Base-by-base conservation (phyloP, 2,888 invertebrate genomes). In the Bombyx huttoni region DNA sequence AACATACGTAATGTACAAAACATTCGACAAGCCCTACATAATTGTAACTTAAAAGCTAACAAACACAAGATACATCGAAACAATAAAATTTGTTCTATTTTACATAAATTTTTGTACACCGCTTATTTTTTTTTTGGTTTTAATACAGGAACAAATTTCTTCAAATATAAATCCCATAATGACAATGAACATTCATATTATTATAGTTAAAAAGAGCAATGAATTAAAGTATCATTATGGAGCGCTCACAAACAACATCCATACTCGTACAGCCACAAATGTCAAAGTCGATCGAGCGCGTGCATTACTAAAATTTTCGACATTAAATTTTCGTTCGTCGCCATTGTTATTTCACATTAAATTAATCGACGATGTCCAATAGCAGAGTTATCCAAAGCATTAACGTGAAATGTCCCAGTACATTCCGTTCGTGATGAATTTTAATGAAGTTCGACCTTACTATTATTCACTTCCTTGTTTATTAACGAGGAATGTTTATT, bases 121-220 rank as follows among this genome's bases (percentile, higher is more conserved):
- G 65, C 59, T 55, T 62, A 64, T 66, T 68, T 24, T 24, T n/a
- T 24, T 24, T 66, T 75, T 76, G 74, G 74, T 73, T 69, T 67
- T 69, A 58, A 56, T 65, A 63, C 61, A 77, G 75, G 75, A 75
- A 75, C 76, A 52, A 47, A 40, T 40, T 40, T 40, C 40, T 10
- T 40, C 12, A 24, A 24, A 24, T 24, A 24, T 24, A 12, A 40
- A 10, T 40, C 12, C 2, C 7, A 40, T 3, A 40, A 40, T 10
- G 40, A 40, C 40, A 40, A 12, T 40, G 40, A 40, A 40, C 40
- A 40, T 40, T 24, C 24, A 24, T 40, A 40, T n/a, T n/a, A 40
- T 8, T 40, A 12, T 40, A 40, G 12, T 10, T 12, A 40, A 5
- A 40, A 10, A 12, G 7, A 12, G 12, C 3, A 40, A 10, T 40